Conservation (phyloP, 2,888 invertebrate species). For the Zygogramma bicolorata region DNA sequence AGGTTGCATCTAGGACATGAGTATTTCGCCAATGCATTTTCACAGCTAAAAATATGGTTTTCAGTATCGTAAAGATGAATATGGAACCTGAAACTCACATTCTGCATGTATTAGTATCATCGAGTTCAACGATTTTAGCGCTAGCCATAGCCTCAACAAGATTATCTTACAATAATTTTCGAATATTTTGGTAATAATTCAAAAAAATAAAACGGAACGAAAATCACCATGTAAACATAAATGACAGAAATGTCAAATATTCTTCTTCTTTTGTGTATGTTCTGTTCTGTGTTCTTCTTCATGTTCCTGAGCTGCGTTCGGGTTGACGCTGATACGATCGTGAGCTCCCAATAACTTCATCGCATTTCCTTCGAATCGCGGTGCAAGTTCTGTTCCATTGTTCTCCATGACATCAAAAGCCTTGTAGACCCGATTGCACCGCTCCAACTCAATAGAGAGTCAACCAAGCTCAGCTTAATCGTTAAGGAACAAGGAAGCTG, state of each 20-base stretch:
- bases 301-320: too few relatives aligned
- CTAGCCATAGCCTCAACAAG: conserved; percentile 52
- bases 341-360: too few relatives aligned
- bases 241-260: not conserved
- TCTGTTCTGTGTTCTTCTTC: too few relatives aligned
- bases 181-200: not conserved
- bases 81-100: conserved; percentile 55
- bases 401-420: too few relatives aligned
- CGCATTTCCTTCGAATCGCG: too few relatives aligned
- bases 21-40: conserved; percentile 74
- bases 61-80: conserved; percentile 7
- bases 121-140: conserved; percentile 60
- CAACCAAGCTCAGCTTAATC: too few relatives aligned
- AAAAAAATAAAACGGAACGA: not conserved
- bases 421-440: too few relatives aligned
- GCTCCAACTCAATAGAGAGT: too few relatives aligned
- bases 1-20: conserved; percentile 89
- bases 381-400: too few relatives aligned
- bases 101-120: conserved; percentile 62
- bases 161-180: not conserved
- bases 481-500: too few relatives aligned
- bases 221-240: not conserved
- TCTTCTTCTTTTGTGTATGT: too few relatives aligned
- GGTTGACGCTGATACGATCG: too few relatives aligned
- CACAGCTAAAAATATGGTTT: conserved; percentile 70